phyloP scores from a whole-genome alignment of 2,888 invertebrate genomes.

The Atethmia centrago region DNA sequence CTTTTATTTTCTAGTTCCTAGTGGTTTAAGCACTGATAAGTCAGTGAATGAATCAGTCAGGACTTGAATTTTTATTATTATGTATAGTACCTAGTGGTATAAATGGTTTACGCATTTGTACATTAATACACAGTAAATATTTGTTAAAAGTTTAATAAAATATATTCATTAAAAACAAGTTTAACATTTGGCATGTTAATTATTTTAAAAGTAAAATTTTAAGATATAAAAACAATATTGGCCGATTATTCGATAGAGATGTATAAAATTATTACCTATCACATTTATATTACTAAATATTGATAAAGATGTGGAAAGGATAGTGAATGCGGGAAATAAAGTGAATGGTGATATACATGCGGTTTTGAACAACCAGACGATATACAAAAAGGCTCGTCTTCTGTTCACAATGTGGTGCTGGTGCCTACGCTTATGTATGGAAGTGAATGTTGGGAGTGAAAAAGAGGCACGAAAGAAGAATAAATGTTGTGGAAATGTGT shows the following conservation, averaged over 20 bases:
- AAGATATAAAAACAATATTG: slow-evolving; percentile 34
- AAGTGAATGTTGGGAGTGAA: too few relatives aligned
- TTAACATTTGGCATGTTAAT: slow-evolving; percentile 26
- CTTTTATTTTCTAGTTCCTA: neutral
- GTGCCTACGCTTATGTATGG: too few relatives aligned
- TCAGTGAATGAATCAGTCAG: neutral
- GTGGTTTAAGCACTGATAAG: neutral
- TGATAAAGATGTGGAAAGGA: neutral
- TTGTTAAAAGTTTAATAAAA: slow-evolving; percentile 45
- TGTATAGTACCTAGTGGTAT: too few relatives aligned
- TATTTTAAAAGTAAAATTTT: slow-evolving; percentile 21
- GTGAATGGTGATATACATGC: neutral
- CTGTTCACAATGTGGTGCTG: neutral
- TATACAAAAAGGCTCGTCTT: neutral
- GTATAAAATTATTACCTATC: slow-evolving; percentile 22
- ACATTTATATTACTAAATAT: neutral
- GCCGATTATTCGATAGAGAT: slow-evolving; percentile 14
- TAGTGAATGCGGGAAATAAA: neutral
- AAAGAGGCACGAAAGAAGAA: too few relatives aligned
- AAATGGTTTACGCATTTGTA: neutral
- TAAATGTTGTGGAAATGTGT: neutral
- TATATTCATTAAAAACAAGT: slow-evolving; percentile 2
- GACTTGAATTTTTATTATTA: neutral
- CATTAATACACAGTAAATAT: neutral
- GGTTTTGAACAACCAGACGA: neutral